Percentiles rank a stretch among this genome's conserved stretches.
Evolutionary conservation across 2,888 invertebrate species (phyloP).

Genomic region (Pardosa pseudoannulata): DNA sequence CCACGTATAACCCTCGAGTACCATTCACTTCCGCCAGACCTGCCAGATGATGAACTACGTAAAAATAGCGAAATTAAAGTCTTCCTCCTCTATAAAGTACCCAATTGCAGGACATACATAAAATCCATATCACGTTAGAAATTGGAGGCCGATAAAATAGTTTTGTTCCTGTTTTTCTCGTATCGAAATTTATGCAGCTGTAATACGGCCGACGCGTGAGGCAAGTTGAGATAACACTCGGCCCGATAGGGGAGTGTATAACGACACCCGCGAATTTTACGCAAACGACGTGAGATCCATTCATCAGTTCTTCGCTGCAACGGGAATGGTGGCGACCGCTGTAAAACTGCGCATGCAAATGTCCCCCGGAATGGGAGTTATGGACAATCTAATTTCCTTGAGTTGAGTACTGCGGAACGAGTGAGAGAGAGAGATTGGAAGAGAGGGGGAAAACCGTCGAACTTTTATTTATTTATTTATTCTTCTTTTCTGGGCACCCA

Average conservation of each 20-base stretch:
- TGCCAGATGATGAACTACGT: background rate
- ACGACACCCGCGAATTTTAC: constrained; percentile 67
- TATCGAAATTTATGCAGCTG: constrained; percentile 65
- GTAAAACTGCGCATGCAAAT: constrained; percentile 63
- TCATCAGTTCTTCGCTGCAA: constrained; percentile 46
- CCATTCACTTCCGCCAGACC: background rate
- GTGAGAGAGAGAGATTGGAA: too few relatives aligned
- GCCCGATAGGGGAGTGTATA: constrained; percentile 41
- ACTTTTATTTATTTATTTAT: too few relatives aligned
- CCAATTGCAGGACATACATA: constrained; percentile 22
- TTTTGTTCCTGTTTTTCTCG: constrained; percentile 55
- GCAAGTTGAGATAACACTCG: constrained; percentile 55
- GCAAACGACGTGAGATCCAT: constrained; percentile 65
- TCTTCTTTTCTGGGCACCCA: background rate
- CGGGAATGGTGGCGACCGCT: constrained; percentile 37
- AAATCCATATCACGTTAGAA: constrained; percentile 44
- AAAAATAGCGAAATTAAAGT: background rate
- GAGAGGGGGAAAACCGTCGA: too few relatives aligned
- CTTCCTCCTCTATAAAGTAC: background rate
- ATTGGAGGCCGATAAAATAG: constrained; percentile 57
- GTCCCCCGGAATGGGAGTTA: constrained; percentile 62
- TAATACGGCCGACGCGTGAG: constrained; percentile 31
- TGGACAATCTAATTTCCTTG: constrained; percentile 68
- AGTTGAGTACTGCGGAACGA: constrained; percentile 55
- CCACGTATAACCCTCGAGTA: background rate